Percentiles rank a stretch among this genome's conserved stretches.
These are phyloP conservation scores for Pseudochirops cupreus DNA, from an alignment of 2,797 vertebrate genomes.

Conservation along the genomic window DNA sequence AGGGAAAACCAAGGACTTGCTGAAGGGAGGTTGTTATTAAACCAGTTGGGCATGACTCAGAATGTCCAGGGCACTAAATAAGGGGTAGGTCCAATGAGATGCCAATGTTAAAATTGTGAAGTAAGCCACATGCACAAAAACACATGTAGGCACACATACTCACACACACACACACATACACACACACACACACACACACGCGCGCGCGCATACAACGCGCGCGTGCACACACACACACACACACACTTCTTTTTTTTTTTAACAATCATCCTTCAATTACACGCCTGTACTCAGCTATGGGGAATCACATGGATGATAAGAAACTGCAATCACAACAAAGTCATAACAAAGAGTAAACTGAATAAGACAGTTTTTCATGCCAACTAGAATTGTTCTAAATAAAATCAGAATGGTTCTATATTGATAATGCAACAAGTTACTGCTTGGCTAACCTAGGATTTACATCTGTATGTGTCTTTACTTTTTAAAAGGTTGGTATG, in stretches of 20 bases:
- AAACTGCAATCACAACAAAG: background rate
- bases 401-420: background rate
- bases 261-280: background rate
- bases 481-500: background rate
- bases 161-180: background rate
- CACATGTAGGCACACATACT: background rate
- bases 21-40: conserved; percentile 41
- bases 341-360: background rate
- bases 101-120: background rate
- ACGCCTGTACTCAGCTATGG: background rate
- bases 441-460: background rate
- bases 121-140: background rate
- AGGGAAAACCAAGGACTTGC: conserved; percentile 17
- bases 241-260: background rate
- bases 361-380: background rate
- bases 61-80: conserved; percentile 26
- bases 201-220: background rate
- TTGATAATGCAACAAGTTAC: background rate
- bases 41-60: background rate
- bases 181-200: background rate
- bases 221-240: background rate
- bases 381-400: background rate
- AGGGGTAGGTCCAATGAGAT: background rate
- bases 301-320: background rate
- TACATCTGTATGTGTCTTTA: background rate